phyloP scores from a whole-genome alignment of 2,888 invertebrate species.

The Crocallis elinguaria region DNA sequence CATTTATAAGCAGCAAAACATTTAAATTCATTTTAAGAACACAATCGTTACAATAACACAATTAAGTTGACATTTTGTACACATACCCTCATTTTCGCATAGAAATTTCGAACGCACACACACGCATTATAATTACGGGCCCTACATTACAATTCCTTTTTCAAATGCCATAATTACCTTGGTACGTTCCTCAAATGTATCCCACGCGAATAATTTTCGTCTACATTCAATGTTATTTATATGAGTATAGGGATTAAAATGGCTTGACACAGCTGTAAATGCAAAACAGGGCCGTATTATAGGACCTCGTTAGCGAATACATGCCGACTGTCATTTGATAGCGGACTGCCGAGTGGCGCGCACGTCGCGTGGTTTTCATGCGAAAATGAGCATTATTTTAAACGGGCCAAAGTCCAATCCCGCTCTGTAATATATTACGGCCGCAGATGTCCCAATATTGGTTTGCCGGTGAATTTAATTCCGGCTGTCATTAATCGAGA shows the following conservation, averaged over 20 bases:
- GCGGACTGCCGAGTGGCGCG: slow-evolving; percentile 54
- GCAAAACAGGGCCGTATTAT: slow-evolving; percentile 62
- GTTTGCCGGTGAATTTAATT: slow-evolving; percentile 75
- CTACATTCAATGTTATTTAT: slow-evolving; percentile 37
- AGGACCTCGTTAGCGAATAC: slow-evolving; percentile 73
- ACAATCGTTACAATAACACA: slow-evolving; percentile 35
- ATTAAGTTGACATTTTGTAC: slow-evolving; percentile 41
- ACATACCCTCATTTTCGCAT: slow-evolving; percentile 49
- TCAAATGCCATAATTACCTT: slow-evolving; percentile 66
- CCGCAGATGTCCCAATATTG: slow-evolving; percentile 70
- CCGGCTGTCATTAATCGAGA: slow-evolving; percentile 76
- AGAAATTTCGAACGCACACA: slow-evolving; percentile 48
- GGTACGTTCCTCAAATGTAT: slow-evolving; percentile 55
- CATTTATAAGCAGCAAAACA: slow-evolving; percentile 19
- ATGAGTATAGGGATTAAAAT: slow-evolving; percentile 51
- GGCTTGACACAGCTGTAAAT: slow-evolving; percentile 44
- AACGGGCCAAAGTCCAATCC: slow-evolving; percentile 50
- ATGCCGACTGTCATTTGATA: slow-evolving; percentile 77
- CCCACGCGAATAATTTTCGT: slow-evolving; percentile 43
- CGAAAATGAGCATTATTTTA: slow-evolving; percentile 53
- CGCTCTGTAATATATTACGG: slow-evolving; percentile 42
- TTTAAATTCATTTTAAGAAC: slow-evolving; percentile 29
- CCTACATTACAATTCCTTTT: slow-evolving; percentile 70
- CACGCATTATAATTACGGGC: slow-evolving; percentile 57
- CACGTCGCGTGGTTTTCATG: slow-evolving; percentile 42